phyloP scores from a whole-genome alignment of 2,888 invertebrate species.

The Trachelus troglodyta region DNA sequence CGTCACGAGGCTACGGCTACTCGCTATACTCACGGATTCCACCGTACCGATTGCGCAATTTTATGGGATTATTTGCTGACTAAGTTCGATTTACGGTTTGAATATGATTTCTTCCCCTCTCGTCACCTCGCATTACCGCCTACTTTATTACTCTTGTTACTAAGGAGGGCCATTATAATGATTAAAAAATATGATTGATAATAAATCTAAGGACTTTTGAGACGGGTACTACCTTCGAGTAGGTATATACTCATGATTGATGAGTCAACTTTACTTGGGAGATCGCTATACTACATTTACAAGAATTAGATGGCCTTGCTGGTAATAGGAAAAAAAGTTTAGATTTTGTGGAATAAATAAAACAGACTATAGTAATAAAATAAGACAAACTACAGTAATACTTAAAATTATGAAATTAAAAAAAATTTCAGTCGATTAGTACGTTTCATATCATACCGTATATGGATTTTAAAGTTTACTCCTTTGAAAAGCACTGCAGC shows the following conservation, averaged over 20 bases:
- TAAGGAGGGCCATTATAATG: neutral
- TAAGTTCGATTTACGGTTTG: neutral
- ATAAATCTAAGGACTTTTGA: neutral
- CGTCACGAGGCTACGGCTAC: neutral
- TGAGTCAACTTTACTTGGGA: neutral
- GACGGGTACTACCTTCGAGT: neutral
- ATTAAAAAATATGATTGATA: slow-evolving; percentile 5
- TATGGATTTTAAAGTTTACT: neutral
- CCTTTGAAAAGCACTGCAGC: neutral
- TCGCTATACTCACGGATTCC: neutral
- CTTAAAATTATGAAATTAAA: neutral
- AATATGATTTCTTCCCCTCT: neutral
- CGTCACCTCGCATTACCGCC: neutral
- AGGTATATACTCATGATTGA: neutral
- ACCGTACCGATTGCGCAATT: neutral
- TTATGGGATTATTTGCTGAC: neutral
- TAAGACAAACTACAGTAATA: neutral
- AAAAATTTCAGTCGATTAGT: neutral
- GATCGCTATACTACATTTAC: neutral
- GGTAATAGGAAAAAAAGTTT: neutral
- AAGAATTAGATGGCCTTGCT: neutral
- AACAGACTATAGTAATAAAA: neutral
- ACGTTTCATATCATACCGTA: neutral
- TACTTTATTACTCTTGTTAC: neutral
- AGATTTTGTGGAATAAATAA: neutral